Base-by-base conservation (phyloP, 1,140 invertebrate genomes). In the Camponotus floridanus region DNA sequence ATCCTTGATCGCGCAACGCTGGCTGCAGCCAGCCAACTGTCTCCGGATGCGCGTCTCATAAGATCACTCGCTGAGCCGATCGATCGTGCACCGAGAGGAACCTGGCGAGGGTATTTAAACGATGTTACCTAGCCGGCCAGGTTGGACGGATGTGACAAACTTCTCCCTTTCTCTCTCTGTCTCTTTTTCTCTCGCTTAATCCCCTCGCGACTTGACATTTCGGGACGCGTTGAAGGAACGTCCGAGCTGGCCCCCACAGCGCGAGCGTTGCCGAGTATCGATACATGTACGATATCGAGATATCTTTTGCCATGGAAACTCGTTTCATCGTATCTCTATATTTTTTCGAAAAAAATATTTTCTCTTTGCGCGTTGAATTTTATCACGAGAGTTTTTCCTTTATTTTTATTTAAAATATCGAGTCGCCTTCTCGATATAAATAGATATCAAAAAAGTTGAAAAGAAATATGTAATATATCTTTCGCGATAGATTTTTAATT, bases 91-190 rank as follows among this genome's bases (percentile, higher is more conserved):
- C 57, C 67, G 55, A 59, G 42, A 84, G 68, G 68, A 86, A 92
- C 91, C 90, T 90, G 86, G 73, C 79, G 86, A 84, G 85, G 71
- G 86, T 84, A 91, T 91, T 88, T 84, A 88, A 86, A 86, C 76
- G 57, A 71, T 51, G 76, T 88, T 84, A 90, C 64, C 71, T 62
- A n/a, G 68, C 67, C 80, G 65, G 48, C 15, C 31, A 79, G 57
- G 39, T 76, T 76, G 55, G 68, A 76, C 48, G 42, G 65, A 48
- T 68, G 36, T 11, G 42, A 48, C 59, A 70, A 74, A 87, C 76
- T 59, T 79, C 61, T 48, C 33, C 36, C 39, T 68, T 64, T 45
- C 79, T 87, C 65, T 86, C 79, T 61, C 51, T 15, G 39, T 59
- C 68, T 78, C 64, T 51, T 8, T 48, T 39, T 59, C 39, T 36